These are phyloP conservation scores for Pristionchus arcanus DNA, from an alignment of 2,888 invertebrate genomes.

Conservation along the genomic window DNA sequence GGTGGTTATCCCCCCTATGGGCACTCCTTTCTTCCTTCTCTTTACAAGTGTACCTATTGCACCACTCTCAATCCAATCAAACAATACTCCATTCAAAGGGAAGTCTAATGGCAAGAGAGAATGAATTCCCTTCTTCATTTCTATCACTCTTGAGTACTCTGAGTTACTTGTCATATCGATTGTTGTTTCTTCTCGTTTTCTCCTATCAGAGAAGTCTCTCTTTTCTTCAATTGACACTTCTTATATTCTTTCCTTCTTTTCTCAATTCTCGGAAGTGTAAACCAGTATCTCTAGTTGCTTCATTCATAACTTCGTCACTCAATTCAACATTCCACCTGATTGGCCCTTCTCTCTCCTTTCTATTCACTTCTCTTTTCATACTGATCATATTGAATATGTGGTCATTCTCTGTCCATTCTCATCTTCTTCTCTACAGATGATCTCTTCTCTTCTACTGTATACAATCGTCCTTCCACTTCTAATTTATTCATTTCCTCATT, in stretches of 20 bases:
- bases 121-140: constrained; percentile 25
- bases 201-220: constrained; percentile 44
- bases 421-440: constrained; percentile 10
- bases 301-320: constrained; percentile 46
- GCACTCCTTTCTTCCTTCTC: constrained; percentile 27
- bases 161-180: constrained; percentile 41
- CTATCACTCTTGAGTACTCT: constrained; percentile 43
- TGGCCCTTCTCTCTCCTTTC: constrained; percentile 31
- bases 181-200: constrained; percentile 47
- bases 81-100: constrained; percentile 10
- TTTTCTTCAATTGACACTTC: background rate
- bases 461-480: background rate
- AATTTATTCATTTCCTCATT: background rate
- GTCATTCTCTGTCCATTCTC: background rate
- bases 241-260: constrained; percentile 10
- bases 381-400: background rate
- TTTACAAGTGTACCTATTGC: constrained; percentile 31
- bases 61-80: constrained; percentile 36
- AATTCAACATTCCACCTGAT: constrained; percentile 32
- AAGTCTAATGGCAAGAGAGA: constrained; percentile 30
- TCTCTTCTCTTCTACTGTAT: background rate
- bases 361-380: constrained; percentile 19
- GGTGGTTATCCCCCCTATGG: constrained; percentile 14
- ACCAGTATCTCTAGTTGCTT: background rate
- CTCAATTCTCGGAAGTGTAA: constrained; percentile 35